Conservation (phyloP, 1,140 invertebrate genomes). For the Mycetomoellerius zeteki region DNA sequence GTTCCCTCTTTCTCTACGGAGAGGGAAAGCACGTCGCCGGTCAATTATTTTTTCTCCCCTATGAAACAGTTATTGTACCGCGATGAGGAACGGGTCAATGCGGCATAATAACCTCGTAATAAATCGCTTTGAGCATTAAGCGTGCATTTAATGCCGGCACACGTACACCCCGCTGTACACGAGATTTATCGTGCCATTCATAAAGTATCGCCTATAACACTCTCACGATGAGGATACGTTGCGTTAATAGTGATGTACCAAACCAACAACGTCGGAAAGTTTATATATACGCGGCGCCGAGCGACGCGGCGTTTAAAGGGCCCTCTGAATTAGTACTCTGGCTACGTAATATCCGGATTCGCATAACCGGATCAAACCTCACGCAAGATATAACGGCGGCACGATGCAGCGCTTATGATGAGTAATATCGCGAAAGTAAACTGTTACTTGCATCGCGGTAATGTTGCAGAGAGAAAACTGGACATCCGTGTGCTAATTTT, state of each 20-base stretch:
- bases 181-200: slow-evolving; percentile 74
- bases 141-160: slow-evolving; percentile 70
- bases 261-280: slow-evolving; percentile 16
- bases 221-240: slow-evolving; percentile 24
- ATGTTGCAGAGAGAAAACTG: background rate
- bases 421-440: slow-evolving; percentile 37
- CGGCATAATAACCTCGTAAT: slow-evolving; percentile 71
- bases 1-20: slow-evolving; percentile 10
- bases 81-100: slow-evolving; percentile 40
- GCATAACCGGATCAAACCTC: slow-evolving; percentile 45
- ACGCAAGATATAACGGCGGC: background rate
- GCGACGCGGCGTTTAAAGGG: slow-evolving; percentile 2
- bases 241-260: slow-evolving; percentile 53
- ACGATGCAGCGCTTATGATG: background rate
- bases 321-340: slow-evolving; percentile 6
- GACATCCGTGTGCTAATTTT: slow-evolving; percentile 5
- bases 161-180: slow-evolving; percentile 40
- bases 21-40: slow-evolving; percentile 26
- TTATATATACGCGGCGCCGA: slow-evolving; percentile 8
- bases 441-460: background rate
- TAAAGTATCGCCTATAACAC: slow-evolving; percentile 67
- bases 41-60: slow-evolving; percentile 37
- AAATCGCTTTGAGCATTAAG: slow-evolving; percentile 68
- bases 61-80: slow-evolving; percentile 36
- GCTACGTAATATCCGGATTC: slow-evolving; percentile 6